Conservation (phyloP, 2,797 vertebrate species). For the Parauchenoglanis ngamensis region DNA sequence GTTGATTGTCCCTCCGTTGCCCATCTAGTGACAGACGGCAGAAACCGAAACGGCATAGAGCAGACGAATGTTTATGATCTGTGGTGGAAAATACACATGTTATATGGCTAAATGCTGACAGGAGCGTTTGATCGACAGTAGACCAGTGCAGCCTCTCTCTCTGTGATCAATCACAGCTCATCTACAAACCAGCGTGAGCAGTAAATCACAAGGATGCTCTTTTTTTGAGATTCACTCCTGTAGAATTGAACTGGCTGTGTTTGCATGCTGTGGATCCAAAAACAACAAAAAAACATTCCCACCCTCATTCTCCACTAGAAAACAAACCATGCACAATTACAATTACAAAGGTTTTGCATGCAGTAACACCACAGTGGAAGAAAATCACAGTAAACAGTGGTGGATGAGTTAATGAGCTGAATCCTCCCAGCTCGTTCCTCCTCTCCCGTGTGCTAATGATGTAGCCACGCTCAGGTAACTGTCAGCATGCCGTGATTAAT, state of each 20-base stretch:
- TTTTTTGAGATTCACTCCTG: slow-evolving; percentile 19
- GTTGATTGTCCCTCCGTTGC: slow-evolving; percentile 46
- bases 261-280: slow-evolving; percentile 20
- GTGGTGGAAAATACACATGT: slow-evolving; percentile 41
- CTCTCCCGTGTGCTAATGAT: slow-evolving; percentile 74
- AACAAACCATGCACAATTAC: slow-evolving; percentile 21
- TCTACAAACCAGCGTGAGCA: slow-evolving; percentile 35
- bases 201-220: slow-evolving; percentile 39
- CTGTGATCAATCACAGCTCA: slow-evolving; percentile 45
- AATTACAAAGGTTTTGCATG: slow-evolving; percentile 35
- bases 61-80: slow-evolving; percentile 45
- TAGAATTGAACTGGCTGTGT: slow-evolving; percentile 29
- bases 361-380: slow-evolving; percentile 54
- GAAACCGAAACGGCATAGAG: slow-evolving; percentile 40
- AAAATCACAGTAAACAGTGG: slow-evolving; percentile 63
- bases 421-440: slow-evolving; percentile 69
- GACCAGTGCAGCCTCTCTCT: slow-evolving; percentile 25
- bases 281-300: background rate
- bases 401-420: slow-evolving; percentile 73
- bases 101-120: slow-evolving; percentile 45
- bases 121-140: slow-evolving; percentile 45
- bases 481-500: slow-evolving; percentile 75
- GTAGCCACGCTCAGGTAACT: slow-evolving; percentile 75
- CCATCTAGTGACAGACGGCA: slow-evolving; percentile 37
- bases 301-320: slow-evolving; percentile 14